Base-by-base conservation (phyloP, 35 echinoderm and acorn worm species). In the Strongylocentrotus purpuratus region DNA sequence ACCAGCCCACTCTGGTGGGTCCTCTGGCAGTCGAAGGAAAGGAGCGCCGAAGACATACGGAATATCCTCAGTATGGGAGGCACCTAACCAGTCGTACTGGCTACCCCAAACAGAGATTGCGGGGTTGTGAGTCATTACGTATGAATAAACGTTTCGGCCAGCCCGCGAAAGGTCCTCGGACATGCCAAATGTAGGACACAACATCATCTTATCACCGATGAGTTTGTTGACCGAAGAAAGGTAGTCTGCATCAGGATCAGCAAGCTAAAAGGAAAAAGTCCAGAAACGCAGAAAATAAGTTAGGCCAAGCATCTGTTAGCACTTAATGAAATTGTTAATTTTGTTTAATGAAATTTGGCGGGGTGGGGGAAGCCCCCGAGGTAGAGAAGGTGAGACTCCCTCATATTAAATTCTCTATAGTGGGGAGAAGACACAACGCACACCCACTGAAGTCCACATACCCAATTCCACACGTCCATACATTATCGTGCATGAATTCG, bases 91-190 rank as follows among this genome's bases (percentile, higher is more conserved):
- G 31, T n/a, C 94, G n/a, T 33, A 87, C 17, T 48, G 9, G 65
- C 87, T 86, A 31, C 95, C 35, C 95, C 95, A 95, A 6, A 95
- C n/a, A 8, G 88, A 92, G 20, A 45, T 13, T 13, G 48, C 22
- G 28, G 95, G 88, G 33, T 58, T 18, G 60, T 95, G 95, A 5
- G 95, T 92, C 95, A 95, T 95, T 1, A 90, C 45, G 31, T 95
- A 95, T 8, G 88, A 5, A 33, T 92, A 95, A 14, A 92, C 88
- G 33, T 33, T 90, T 7, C 41, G 15, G 18, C 95, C 88, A 15
- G 88, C 86, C 17, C 33, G 4, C 7, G 78, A 47, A 12, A 85
- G 35, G 33, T 91, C 13, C 32, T 47, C 31, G 3, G 95, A 50
- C 2, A 90, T 45, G 14, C 31, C 33, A 14, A 46, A 33, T 13